Evolutionary conservation across 2,797 vertebrate genomes (phyloP), one percentile per base, ranked within the genome.

Genomic region (Dendrocincla tyrannina): DNA sequence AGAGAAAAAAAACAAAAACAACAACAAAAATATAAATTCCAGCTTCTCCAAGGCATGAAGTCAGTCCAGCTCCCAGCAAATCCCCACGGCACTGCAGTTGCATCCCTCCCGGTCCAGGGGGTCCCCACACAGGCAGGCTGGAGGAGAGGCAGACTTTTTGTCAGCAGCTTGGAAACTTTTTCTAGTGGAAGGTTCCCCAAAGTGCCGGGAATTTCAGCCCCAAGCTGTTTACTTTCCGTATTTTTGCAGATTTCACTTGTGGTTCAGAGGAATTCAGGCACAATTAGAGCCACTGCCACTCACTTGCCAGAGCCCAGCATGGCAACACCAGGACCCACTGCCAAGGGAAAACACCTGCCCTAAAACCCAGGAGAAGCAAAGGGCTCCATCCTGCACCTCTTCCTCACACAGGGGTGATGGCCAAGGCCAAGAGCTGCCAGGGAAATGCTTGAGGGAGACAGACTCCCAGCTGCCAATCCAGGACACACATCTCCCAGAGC

Each of bases 221-320:
- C 0, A 0, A 83, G 73, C 79, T 92, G 83, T 96, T 95, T 93
- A 66, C 39, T 88, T 94, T 81, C 85, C 42, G 23, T 80, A 78
- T 88, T 94, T 91, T 91, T 88, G 60, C 79, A 81, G 58, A 80
- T 95, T 93, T 95, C 88, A 83, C 79, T 96, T 86, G 94, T 62
- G 93, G 91, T 60, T 66, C 79, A 27, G 42, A 72, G 85, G 88
- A 92, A 96, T 84, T 62, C 76, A 58, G 85, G 59, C 79, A 20
- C 82, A 91, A 66, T 81, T 89, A 72, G 19, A 88, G 73, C 42
- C 2, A 2, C 62, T 68, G 87, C 64, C 82, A 60, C 37, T 91
- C 85, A 83, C 52, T 25, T 11, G 0, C 53, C 7, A 1, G 32
- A 89, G 70, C 74, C 60, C 74, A 73, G 74, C 17, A 0, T 2